These are phyloP conservation scores for Echiichthys vipera DNA, from an alignment of 2,797 vertebrate species.

Conservation along the genomic window DNA sequence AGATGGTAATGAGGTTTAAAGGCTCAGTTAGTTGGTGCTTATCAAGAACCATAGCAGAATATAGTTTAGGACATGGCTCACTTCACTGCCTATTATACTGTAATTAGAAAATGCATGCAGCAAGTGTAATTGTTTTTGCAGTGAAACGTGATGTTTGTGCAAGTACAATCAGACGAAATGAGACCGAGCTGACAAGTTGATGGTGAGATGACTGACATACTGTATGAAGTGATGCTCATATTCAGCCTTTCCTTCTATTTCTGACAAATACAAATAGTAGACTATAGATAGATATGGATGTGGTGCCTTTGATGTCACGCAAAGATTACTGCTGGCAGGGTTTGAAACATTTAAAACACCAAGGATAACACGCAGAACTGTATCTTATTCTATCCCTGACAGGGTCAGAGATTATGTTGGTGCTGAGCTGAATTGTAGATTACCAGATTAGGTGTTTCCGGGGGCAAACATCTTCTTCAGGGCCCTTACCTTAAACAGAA, in stretches of 20 bases:
- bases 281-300: background rate
- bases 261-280: background rate
- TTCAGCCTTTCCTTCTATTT: background rate
- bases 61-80: background rate
- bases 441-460: background rate
- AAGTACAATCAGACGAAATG: background rate
- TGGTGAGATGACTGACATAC: background rate
- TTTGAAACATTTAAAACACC: no score
- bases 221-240: background rate
- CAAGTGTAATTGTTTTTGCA: background rate
- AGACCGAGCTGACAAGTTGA: background rate
- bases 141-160: background rate
- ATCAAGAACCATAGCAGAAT: background rate
- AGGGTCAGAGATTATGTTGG: background rate
- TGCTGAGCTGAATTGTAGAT: background rate
- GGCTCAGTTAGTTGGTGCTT: background rate
- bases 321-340: background rate
- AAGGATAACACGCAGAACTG: background rate
- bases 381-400: background rate
- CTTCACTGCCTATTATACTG: background rate
- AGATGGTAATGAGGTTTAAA: background rate
- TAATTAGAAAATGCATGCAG: background rate
- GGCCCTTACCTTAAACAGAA: background rate
- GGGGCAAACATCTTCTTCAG: background rate
- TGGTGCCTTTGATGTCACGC: background rate